These are phyloP conservation scores for Indicator indicator DNA, from an alignment of 2,113 vertebrate species.

Conservation along the genomic window DNA sequence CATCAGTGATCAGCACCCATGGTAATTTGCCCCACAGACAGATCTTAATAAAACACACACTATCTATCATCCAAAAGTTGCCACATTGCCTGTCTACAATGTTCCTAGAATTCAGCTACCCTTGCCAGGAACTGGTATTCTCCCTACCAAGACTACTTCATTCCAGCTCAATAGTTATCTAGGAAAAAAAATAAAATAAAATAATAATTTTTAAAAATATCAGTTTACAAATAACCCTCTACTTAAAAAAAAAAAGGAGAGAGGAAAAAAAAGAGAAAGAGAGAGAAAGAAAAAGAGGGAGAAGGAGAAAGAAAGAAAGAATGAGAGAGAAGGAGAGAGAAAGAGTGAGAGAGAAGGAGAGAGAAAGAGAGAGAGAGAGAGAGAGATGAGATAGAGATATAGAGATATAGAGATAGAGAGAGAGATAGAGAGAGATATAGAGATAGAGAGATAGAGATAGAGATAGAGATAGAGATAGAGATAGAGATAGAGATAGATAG, in stretches of 20 bases:
- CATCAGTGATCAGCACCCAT: neutral
- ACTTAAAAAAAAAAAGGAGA: neutral
- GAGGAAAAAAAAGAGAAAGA: neutral
- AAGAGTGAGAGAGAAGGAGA: too few relatives aligned
- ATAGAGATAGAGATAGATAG: too few relatives aligned
- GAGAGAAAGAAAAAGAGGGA: too few relatives aligned
- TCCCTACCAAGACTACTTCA: neutral
- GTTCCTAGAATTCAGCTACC: neutral
- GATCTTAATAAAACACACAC: neutral
- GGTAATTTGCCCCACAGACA: neutral
- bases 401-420: too few relatives aligned
- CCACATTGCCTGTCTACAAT: neutral
- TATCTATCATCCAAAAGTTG: neutral
- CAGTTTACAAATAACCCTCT: neutral
- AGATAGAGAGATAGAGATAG: too few relatives aligned
- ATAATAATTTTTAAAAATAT: neutral
- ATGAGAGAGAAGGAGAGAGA: too few relatives aligned
- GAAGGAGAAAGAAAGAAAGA: too few relatives aligned
- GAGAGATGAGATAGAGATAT: too few relatives aligned
- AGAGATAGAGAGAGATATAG: too few relatives aligned
- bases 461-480: too few relatives aligned
- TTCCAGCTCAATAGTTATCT: neutral
- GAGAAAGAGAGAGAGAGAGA: too few relatives aligned
- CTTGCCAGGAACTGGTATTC: neutral
- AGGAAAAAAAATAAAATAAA: too few relatives aligned